Evolutionary conservation across 2,113 vertebrate genomes (phyloP), one percentile per base, ranked within the genome.

Genomic region (Oreotragus oreotragus): DNA sequence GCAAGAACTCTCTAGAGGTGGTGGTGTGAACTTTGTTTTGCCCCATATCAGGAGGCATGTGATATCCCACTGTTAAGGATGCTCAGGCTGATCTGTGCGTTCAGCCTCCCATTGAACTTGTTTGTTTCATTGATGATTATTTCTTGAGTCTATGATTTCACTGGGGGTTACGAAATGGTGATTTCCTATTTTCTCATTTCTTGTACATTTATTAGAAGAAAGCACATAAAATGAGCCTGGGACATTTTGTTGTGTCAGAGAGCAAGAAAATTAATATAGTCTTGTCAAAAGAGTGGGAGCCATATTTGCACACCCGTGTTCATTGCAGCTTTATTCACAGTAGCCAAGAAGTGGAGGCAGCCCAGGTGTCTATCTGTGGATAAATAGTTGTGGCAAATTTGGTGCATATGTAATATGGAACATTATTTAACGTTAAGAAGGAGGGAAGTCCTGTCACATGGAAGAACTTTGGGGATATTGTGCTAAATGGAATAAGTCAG

Each of bases 171-270:
- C 33, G 83, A 81, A 83, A 70, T 58, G 39, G 14, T 86, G 27
- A 66, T 62, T 90, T 89, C n/a, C 57, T 86, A 1, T 87, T 94
- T n/a, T 91, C 60, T 92, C 49, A 36, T 94, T 94, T 90, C 55
- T 79, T 81, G 49, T 87, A 53, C 28, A 13, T 85, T 81, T 96
- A 76, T 94, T 94, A 92, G 91, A 84, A 92, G 70, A 83, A 97
- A 94, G 70, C 43, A 43, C 70, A 62, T 4, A 49, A 79, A 19
- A 55, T 92, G 66, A 96, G 8, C 70, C 13, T 88, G 58, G 27
- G 7, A 8, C 95, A 76, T 57, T 45, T 55, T 89, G 9, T 89
- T 91, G 55, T 60, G 13, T 86, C 55, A 66, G 66, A 83, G 88
- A 94, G 47, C 21, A 86, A 94, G 36, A 57, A 92, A 92, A 85